A percentile compares a stretch with the other conserved stretches of the same genome.
Conservation (phyloP, 2,797 vertebrate species). For the Hyperoplus immaculatus region DNA sequence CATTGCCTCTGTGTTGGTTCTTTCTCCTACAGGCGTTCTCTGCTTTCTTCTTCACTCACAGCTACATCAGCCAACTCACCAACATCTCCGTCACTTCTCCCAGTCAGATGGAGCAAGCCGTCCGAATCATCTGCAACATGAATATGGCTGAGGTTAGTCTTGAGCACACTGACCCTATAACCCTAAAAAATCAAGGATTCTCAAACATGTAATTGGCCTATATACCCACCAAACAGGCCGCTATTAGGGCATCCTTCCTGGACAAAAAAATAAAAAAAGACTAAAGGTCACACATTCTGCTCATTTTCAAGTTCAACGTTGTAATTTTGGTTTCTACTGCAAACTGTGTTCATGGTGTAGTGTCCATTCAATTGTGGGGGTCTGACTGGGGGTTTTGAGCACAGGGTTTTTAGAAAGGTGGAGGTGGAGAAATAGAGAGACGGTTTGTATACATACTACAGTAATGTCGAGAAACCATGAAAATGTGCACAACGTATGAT, state of each 20-base stretch:
- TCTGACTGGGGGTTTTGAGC: no score
- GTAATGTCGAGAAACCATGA: no score
- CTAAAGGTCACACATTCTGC: no score
- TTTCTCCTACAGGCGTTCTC: slow-evolving; percentile 87
- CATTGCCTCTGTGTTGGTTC: background rate
- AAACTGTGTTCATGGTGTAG: no score
- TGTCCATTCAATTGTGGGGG: no score
- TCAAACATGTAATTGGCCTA: background rate
- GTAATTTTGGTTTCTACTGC: no score
- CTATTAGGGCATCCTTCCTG: background rate
- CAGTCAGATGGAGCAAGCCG: slow-evolving; percentile 69
- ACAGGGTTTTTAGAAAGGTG: no score
- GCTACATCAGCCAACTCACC: slow-evolving; percentile 82
- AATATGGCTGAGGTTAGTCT: slow-evolving; percentile 81
- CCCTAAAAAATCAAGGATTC: background rate
- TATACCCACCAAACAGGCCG: background rate
- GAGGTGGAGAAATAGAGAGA: no score
- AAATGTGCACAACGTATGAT: background rate
- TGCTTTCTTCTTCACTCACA: slow-evolving; percentile 87
- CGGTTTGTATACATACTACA: no score
- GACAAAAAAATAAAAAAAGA: no score
- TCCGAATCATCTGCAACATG: slow-evolving; percentile 80
- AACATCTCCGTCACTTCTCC: slow-evolving; percentile 73
- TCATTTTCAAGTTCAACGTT: no score
- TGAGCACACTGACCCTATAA: background rate